Conservation (phyloP, 2,797 vertebrate species). For the Balearica regulorum region DNA sequence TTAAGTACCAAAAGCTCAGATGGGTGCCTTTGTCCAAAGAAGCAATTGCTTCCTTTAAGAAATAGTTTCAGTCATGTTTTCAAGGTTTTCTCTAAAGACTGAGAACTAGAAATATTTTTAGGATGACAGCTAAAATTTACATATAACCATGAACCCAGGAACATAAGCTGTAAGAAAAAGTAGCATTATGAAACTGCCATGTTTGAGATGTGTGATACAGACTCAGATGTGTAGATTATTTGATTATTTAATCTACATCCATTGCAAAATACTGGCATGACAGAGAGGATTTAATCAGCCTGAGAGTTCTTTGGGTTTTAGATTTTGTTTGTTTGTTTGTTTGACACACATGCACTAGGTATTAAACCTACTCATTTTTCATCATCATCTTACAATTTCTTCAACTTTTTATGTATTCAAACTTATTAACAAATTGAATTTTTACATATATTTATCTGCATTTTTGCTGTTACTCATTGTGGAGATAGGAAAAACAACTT, state of each 20-base stretch:
- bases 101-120: not conserved
- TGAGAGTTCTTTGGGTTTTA: not conserved
- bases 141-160: not conserved
- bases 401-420: not conserved
- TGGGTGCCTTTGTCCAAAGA: not conserved
- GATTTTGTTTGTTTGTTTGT: not conserved
- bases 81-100: not conserved
- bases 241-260: not conserved
- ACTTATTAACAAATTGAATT: fast-evolving
- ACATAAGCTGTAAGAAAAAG: not conserved
- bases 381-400: not conserved
- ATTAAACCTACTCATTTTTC: not conserved
- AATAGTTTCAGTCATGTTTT: not conserved
- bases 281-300: not conserved
- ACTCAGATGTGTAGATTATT: not conserved
- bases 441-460: not conserved
- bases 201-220: not conserved
- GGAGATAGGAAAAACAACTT: not conserved
- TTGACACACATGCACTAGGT: not conserved
- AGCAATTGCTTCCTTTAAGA: not conserved
- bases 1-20: not conserved
- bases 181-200: not conserved
- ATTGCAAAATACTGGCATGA: not conserved
- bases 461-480: not conserved
- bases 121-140: not conserved